Evolutionary conservation across 1,140 invertebrate genomes (phyloP), one percentile per base, ranked within the genome.

Genomic region (Saccostrea echinata): DNA sequence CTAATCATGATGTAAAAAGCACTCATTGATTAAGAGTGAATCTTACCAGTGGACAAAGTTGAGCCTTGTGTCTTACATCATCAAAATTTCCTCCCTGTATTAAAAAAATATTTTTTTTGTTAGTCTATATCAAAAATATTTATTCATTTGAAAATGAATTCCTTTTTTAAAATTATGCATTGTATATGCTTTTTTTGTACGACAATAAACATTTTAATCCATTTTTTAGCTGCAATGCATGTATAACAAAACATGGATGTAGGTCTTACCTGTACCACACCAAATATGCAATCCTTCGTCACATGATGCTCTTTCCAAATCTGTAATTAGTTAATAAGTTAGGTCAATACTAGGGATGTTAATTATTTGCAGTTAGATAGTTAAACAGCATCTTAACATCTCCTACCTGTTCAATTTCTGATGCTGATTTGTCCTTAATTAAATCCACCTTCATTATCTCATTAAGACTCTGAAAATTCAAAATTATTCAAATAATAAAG

Each of bases 401-500:
- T 57, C 89, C 85, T 83, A 94, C 94, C 88, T 93, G 85, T 89
- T 96, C 95, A 52, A 98, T 97, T 94, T 98, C 97, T 87, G 97
- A 96, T 86, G 96, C 96, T 84, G 95, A 95, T 94, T 97, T 98
- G 90, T 97, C 96, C 88, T 96, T 93, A 8, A 98, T 95, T 85
- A 98, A 95, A 6, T 98, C 97, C 61, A 97, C 89, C 95, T 98
- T 98, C 96, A 98, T 97, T 57, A 98, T 96, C 90, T 96, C 96
- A 88, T 96, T 85, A 55, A 91, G 83, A 12, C 90, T 87, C 91
- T 91, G 85, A 24, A 89, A 85, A 43, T 43, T 2, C 6, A 43
- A 43, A 43, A 43, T 43, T 1, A 43, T 43, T 43, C 43, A 8
- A 43, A 43, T 43, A 9, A 52, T 24, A 83, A 11, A 16, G 33